A percentile compares a stretch with the other conserved stretches of the same genome.
Evolutionary conservation across 1,140 invertebrate genomes (phyloP).

Genomic region (Lerema accius): DNA sequence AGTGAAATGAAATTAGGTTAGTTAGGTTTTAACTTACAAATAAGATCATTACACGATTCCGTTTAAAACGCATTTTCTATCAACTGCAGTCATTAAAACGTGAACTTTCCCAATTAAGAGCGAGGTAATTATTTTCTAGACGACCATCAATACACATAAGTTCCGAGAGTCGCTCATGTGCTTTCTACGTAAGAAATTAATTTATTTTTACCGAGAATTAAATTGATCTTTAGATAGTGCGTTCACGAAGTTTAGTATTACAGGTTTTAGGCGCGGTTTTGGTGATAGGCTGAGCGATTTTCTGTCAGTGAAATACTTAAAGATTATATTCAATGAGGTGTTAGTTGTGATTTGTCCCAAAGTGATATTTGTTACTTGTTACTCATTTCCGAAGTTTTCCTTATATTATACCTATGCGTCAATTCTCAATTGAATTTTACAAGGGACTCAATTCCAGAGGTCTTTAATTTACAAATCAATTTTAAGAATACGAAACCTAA

Average conservation of each 20-base stretch:
- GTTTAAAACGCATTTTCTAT: background rate
- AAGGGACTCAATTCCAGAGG: too few relatives aligned
- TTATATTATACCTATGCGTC: too few relatives aligned
- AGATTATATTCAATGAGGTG: too few relatives aligned
- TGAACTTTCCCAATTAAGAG: conserved; percentile 9
- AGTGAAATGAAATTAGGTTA: too few relatives aligned
- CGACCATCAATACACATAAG: conserved; percentile 23
- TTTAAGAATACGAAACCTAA: too few relatives aligned
- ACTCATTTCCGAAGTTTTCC: too few relatives aligned
- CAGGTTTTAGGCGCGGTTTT: background rate
- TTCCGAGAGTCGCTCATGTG: conserved; percentile 3
- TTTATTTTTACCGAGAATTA: conserved; percentile 29
- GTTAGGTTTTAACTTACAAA: too few relatives aligned
- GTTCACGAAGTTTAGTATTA: conserved; percentile 26
- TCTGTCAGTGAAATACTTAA: too few relatives aligned
- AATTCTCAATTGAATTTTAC: too few relatives aligned
- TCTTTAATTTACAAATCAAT: too few relatives aligned
- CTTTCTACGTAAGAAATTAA: conserved; percentile 31
- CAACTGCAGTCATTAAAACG: background rate
- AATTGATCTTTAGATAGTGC: conserved; percentile 33
- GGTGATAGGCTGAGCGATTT: conserved; percentile 18
- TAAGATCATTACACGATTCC: background rate
- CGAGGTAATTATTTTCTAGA: conserved; percentile 22
- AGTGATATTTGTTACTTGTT: too few relatives aligned
- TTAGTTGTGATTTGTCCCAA: too few relatives aligned